A percentile compares a stretch with the other conserved stretches of the same genome.
These are phyloP conservation scores for Copidosoma floridanum DNA, from an alignment of 1,140 invertebrate genomes.

Conservation along the genomic window DNA sequence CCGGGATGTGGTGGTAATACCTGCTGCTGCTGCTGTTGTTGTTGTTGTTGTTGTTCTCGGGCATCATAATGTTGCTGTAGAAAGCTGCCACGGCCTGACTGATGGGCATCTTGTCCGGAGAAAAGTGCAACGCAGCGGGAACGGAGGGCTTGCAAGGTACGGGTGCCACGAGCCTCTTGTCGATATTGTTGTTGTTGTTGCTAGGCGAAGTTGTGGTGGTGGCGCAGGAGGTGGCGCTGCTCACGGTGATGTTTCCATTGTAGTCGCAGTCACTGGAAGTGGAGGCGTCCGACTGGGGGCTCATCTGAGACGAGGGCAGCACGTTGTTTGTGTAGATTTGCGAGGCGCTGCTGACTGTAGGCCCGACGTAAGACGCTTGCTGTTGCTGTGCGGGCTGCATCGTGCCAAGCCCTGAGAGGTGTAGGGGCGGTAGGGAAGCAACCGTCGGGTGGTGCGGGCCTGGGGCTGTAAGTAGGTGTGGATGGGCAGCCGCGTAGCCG, in stretches of 20 bases:
- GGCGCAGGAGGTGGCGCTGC: slow-evolving; percentile 31
- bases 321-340: slow-evolving; percentile 21
- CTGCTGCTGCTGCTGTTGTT: slow-evolving; percentile 30
- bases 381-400: background rate
- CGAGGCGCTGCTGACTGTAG: slow-evolving; percentile 1
- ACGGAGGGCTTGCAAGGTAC: too few relatives aligned
- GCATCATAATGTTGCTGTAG: too few relatives aligned
- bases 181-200: slow-evolving; percentile 4
- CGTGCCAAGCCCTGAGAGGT: background rate
- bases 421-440: slow-evolving; percentile 11
- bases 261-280: slow-evolving; percentile 54
- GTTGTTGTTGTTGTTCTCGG: slow-evolving; percentile 38
- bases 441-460: background rate
- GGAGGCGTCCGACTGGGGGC: slow-evolving; percentile 46
- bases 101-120: slow-evolving; percentile 14
- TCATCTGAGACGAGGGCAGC: slow-evolving; percentile 38
- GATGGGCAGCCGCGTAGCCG: slow-evolving; percentile 28
- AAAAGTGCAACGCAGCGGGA: too few relatives aligned
- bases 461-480: background rate
- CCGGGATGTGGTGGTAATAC: slow-evolving; percentile 1
- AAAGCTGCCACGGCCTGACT: too few relatives aligned
- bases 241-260: slow-evolving; percentile 34
- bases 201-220: slow-evolving; percentile 35
- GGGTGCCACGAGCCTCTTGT: too few relatives aligned
- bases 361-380: background rate